Evolutionary conservation across 2,888 invertebrate genomes (phyloP).

Genomic region (Phanerotoma sp.): DNA sequence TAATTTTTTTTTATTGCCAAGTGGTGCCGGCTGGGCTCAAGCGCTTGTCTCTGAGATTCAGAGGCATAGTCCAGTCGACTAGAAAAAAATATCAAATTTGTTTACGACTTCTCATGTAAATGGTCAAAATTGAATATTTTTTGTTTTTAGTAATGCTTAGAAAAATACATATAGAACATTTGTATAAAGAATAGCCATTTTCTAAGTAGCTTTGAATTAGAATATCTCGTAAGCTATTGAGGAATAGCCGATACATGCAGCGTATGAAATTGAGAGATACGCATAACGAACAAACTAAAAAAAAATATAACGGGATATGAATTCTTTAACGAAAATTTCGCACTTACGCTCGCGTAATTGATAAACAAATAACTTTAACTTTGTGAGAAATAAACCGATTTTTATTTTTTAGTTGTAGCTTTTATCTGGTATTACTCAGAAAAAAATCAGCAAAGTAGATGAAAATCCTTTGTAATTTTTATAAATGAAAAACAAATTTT

Average conservation of each 20-base stretch:
- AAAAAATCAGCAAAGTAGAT: neutral
- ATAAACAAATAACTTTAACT: neutral
- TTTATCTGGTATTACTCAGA: too few species aligned
- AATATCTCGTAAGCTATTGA: neutral
- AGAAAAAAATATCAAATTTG: too few species aligned
- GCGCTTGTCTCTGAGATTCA: too few species aligned
- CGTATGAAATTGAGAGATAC: neutral
- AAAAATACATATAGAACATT: too few species aligned
- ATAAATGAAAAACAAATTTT: too few species aligned
- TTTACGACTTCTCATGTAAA: too few species aligned
- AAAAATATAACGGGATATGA: neutral
- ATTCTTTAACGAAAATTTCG: neutral
- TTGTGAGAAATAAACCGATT: neutral
- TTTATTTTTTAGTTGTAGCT: neutral
- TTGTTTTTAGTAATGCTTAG: too few species aligned
- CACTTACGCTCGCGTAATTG: neutral
- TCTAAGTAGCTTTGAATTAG: neutral
- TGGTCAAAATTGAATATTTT: too few species aligned
- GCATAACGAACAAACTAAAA: neutral
- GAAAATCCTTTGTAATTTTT: neutral
- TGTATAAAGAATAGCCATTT: neutral
- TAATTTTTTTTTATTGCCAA: too few species aligned
- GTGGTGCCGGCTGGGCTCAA: too few species aligned
- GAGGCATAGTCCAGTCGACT: too few species aligned
- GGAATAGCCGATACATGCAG: neutral